Evolutionary conservation across 2,888 invertebrate species (phyloP).

Genomic region (Melinopterus prodromus): DNA sequence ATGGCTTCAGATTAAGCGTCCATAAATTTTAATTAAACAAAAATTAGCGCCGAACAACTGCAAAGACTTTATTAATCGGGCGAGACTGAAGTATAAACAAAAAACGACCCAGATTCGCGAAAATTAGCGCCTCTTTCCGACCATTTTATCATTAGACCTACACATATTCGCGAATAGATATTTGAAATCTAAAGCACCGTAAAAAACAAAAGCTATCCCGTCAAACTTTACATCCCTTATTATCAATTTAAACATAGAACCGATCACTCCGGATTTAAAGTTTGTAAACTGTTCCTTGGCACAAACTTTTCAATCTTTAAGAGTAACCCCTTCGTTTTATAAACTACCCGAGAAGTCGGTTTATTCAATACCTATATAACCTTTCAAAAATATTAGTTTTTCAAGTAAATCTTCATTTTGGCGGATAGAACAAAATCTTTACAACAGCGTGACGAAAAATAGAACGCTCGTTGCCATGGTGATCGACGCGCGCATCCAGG

Average conservation of each 20-base stretch:
- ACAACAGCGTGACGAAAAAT: no score
- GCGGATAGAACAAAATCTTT: no score
- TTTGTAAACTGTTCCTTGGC: slow-evolving; percentile 19
- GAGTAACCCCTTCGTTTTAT: no score
- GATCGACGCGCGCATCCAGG: no score
- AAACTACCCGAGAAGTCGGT: no score
- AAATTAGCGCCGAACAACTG: slow-evolving; percentile 20
- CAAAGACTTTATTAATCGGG: neutral
- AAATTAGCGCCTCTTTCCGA: neutral
- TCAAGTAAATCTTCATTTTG: no score
- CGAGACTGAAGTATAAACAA: neutral
- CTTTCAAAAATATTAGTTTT: no score
- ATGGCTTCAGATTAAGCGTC: slow-evolving; percentile 4
- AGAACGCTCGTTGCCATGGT: no score
- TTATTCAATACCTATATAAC: no score
- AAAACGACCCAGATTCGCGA: neutral
- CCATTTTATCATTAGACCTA: neutral
- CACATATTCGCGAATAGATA: neutral
- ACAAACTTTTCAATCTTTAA: slow-evolving; percentile 14
- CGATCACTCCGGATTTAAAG: neutral
- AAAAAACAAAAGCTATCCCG: slow-evolving; percentile 8
- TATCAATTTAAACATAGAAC: no score
- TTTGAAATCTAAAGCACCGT: slow-evolving; percentile 5
- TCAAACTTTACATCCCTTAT: neutral
- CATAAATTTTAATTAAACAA: slow-evolving; percentile 34